These are phyloP conservation scores for Melitaea cinxia DNA, from an alignment of 1,140 invertebrate genomes.

Conservation along the genomic window DNA sequence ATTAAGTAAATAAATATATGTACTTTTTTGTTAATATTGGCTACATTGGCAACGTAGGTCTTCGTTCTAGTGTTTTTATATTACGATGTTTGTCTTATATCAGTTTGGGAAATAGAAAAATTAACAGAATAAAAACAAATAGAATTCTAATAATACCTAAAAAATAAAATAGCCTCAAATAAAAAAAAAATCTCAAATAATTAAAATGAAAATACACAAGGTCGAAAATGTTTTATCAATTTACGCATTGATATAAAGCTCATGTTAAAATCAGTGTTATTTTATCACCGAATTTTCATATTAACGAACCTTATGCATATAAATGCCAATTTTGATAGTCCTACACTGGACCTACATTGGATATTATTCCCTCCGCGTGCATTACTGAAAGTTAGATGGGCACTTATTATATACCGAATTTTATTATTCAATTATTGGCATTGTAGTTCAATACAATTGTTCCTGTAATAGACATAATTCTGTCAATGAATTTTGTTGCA, in stretches of 20 bases:
- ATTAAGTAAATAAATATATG: too few relatives aligned
- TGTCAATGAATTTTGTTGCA: conserved; percentile 53
- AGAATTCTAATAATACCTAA: too few relatives aligned
- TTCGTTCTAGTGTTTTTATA: too few relatives aligned
- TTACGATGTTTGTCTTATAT: too few relatives aligned
- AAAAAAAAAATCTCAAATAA: neutral
- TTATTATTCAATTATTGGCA: conserved; percentile 34
- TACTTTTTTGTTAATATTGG: too few relatives aligned
- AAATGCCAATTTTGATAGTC: conserved; percentile 34
- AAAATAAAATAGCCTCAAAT: conserved; percentile 6
- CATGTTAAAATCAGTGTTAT: conserved; percentile 32
- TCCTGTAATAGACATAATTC: conserved; percentile 45
- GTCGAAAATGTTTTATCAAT: conserved; percentile 25
- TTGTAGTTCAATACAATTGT: conserved; percentile 27
- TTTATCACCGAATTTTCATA: conserved; percentile 34
- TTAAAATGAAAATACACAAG: conserved; percentile 6
- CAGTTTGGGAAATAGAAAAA: too few relatives aligned
- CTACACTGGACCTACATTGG: conserved; percentile 20
- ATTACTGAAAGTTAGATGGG: conserved; percentile 35
- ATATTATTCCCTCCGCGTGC: conserved; percentile 25
- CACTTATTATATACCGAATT: conserved; percentile 25
- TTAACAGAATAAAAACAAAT: too few relatives aligned
- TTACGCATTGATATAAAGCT: conserved; percentile 26
- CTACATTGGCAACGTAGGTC: too few relatives aligned
- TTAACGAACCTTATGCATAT: conserved; percentile 35